Base-by-base conservation (phyloP, 2,113 vertebrate species). In the Scolopax mira region DNA sequence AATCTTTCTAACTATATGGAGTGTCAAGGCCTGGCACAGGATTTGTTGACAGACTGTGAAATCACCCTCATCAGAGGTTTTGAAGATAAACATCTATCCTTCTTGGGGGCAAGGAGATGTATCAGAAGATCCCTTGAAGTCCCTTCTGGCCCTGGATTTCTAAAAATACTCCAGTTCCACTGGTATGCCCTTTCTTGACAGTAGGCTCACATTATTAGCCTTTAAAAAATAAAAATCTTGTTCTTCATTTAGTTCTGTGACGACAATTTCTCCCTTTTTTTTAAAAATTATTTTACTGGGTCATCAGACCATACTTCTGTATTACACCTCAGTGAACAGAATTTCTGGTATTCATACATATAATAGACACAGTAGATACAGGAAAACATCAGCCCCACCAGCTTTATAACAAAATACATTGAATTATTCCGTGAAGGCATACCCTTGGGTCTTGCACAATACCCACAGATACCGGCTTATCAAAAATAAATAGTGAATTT, bases 41-140 rank as follows among this genome's bases (percentile, higher is more conserved):
- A 62, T 77, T 71, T 90, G n/a, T 17, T 67, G 55, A 49, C 1
- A 2, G 21, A 24, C n/a, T 88, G 62, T 62, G 79, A 88, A 94
- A 85, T 77, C 64, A 69, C 22, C 31, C n/a, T 81, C 69, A 71
- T 74, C 62, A 84, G 77, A 64, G 35, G 60, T 89, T 92, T 64
- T 90, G 69, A 86, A 92, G 86, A 94, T 89, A 96, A 94, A 74
- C 21, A 89, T 72, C 72, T 86, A 51, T 71, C 48, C 79, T 80
- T 94, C 90, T 90, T 30, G 4, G 65, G 69, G 94, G 69, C 51
- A 96, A 92, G 89, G 35, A 91, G 74, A 73, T 85, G n/a, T 35
- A 64, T 62, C 49, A 75, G 73, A 79, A 86, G 86, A 37, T 67
- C 86, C 4, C 27, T 52, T 67, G 23, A 88, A 78, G 75, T 81